phyloP scores from a whole-genome alignment of 2,797 vertebrate genomes.

The Chelmon rostratus region DNA sequence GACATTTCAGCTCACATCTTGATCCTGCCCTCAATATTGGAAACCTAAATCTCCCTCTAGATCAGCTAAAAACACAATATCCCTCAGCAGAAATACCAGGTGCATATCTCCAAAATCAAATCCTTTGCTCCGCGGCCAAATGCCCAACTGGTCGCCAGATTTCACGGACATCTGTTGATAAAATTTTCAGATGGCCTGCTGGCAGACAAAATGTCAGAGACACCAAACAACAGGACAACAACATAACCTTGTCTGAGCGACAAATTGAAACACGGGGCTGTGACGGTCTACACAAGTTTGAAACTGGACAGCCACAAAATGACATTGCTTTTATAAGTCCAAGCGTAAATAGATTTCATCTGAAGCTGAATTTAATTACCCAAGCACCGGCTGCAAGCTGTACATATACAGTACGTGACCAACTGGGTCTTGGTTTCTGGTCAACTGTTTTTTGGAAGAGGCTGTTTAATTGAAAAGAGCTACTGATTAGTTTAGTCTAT shows the following conservation, averaged over 20 bases:
- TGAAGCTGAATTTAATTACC: constrained; percentile 1
- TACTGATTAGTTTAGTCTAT: not conserved
- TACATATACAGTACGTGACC: not conserved
- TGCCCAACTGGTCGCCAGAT: constrained; percentile 37
- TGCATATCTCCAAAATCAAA: constrained; percentile 50
- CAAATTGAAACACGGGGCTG: constrained; percentile 10
- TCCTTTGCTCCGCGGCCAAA: constrained; percentile 30
- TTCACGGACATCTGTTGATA: constrained; percentile 52
- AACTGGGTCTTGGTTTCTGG: not conserved
- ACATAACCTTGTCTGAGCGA: constrained; percentile 16
- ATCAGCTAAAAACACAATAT: constrained; percentile 30
- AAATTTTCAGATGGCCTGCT: constrained; percentile 38
- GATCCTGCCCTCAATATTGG: constrained; percentile 18
- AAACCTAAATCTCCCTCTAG: constrained; percentile 24
- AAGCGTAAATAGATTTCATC: not conserved
- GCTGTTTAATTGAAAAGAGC: constrained; percentile 13
- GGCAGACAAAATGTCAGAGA: constrained; percentile 36
- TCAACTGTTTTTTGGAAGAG: not conserved
- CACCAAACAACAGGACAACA: constrained; percentile 28
- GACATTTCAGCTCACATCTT: constrained; percentile 11
- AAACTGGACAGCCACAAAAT: not conserved
- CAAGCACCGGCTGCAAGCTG: not conserved
- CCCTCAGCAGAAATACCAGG: constrained; percentile 36
- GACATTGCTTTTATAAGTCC: not conserved
- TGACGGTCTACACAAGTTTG: not conserved